Conservation (phyloP, 2,888 invertebrate species). For the Agrotis clavis region DNA sequence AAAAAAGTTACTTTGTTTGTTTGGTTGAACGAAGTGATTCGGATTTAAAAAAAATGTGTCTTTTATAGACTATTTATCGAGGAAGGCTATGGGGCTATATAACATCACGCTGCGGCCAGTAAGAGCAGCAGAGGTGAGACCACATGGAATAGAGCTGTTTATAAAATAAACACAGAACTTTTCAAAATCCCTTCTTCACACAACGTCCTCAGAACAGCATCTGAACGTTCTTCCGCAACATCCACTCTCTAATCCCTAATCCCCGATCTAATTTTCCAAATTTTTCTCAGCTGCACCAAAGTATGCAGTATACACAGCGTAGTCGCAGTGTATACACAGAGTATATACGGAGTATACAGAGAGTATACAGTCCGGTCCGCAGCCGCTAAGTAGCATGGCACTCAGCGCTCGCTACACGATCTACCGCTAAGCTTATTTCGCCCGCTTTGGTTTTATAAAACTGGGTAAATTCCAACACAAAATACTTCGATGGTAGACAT, state of each 20-base stretch:
- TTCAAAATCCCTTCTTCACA: neutral
- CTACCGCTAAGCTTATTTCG: conserved; percentile 87
- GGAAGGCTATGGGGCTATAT: no score
- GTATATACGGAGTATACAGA: conserved; percentile 37
- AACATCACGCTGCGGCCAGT: no score
- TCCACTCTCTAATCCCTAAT: conserved; percentile 42
- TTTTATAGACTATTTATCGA: no score
- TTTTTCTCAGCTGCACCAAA: conserved; percentile 49
- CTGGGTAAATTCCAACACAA: conserved; percentile 85
- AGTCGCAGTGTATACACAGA: conserved; percentile 43
- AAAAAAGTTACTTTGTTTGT: no score
- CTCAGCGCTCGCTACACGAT: conserved; percentile 77
- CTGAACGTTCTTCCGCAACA: conserved; percentile 25
- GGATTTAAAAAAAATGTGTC: no score
- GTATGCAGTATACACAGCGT: conserved; percentile 41
- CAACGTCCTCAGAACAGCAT: neutral
- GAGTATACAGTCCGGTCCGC: conserved; percentile 54
- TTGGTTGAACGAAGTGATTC: no score
- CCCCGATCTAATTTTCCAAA: conserved; percentile 55
- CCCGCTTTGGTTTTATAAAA: conserved; percentile 89
- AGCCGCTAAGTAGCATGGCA: conserved; percentile 83
- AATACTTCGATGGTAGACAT: conserved; percentile 58
- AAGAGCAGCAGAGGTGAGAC: no score
- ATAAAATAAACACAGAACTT: conserved; percentile 2
- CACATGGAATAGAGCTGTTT: no score